A percentile compares a stretch with the other conserved stretches of the same genome.
These are phyloP conservation scores for Ernsta delagoae DNA, from an alignment of 2,888 invertebrate species.

Conservation along the genomic window DNA sequence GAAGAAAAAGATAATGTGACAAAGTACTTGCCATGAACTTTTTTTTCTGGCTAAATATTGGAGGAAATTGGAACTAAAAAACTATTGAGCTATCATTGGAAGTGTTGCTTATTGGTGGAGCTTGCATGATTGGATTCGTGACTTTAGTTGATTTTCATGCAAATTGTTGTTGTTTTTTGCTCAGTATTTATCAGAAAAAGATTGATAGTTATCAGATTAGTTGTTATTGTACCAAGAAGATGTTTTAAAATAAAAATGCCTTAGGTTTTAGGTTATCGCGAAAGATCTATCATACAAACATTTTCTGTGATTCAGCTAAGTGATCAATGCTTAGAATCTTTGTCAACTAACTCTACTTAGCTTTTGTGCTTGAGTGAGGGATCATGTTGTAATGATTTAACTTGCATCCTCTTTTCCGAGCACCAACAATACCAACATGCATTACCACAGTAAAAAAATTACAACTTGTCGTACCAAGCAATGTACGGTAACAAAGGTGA, in stretches of 20 bases:
- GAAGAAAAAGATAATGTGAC: conserved; percentile 54
- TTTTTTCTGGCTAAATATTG: conserved; percentile 14
- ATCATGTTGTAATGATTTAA: neutral
- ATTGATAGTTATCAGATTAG: conserved; percentile 4
- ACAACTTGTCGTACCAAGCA: neutral
- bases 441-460: too few species aligned
- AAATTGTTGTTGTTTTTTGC: conserved; percentile 1
- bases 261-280: too few species aligned
- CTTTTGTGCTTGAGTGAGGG: too few species aligned
- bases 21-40: conserved; percentile 13
- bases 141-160: conserved; percentile 27
- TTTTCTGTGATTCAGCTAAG: too few species aligned
- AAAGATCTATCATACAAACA: too few species aligned
- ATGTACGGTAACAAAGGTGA: neutral
- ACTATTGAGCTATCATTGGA: conserved; percentile 5
- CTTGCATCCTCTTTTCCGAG: neutral
- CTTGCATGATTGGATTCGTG: conserved; percentile 16
- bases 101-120: conserved; percentile 5
- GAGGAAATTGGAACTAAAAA: conserved; percentile 7
- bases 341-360: too few species aligned
- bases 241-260: neutral
- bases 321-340: too few species aligned
- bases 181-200: neutral
- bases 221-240: neutral
- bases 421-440: too few species aligned